Evolutionary conservation across 2,113 vertebrate species (phyloP).

Genomic region (Excalfactoria chinensis): DNA sequence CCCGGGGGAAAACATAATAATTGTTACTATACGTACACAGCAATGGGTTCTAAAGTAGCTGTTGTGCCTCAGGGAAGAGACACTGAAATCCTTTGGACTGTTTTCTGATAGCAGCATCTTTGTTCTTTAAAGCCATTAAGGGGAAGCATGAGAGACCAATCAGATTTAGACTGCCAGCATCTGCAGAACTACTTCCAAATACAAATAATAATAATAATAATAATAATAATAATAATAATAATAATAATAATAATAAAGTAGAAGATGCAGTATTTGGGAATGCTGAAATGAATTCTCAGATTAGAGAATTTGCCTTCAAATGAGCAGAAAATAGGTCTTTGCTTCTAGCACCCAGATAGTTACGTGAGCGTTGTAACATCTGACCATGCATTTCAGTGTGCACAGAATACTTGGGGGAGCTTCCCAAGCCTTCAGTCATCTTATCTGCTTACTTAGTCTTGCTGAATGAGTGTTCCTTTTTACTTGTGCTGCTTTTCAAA

Average conservation of each 20-base stretch:
- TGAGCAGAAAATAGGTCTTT: neutral
- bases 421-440: neutral
- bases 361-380: neutral
- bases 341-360: neutral
- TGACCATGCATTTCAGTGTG: accelerated
- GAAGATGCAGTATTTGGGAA: neutral
- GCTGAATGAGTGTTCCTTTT: neutral
- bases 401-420: neutral
- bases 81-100: neutral
- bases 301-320: neutral
- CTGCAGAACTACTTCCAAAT: slow-evolving; percentile 7
- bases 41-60: neutral
- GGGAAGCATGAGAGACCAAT: neutral
- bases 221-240: too few species aligned
- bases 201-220: too few species aligned
- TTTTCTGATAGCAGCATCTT: neutral
- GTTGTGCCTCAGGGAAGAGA: neutral
- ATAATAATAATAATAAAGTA: neutral
- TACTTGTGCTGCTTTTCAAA: neutral
- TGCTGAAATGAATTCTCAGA: neutral
- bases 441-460: neutral
- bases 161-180: slow-evolving; percentile 9
- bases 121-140: neutral
- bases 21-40: neutral
- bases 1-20: neutral